Conservation (phyloP, 1,140 invertebrate species). For the Caenorhabditis inopinata region DNA sequence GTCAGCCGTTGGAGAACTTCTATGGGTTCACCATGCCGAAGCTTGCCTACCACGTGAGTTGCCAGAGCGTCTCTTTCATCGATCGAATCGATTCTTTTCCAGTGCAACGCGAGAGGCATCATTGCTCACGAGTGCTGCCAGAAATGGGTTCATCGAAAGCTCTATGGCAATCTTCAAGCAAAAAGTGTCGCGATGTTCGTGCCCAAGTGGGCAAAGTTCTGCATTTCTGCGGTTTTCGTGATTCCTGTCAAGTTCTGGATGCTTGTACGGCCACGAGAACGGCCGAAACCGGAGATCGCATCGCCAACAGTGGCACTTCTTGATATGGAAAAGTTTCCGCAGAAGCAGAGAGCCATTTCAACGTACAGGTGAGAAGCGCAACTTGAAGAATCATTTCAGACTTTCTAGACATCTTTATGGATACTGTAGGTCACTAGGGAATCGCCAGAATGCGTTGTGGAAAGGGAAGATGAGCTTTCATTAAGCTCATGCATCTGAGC, state of each 20-base stretch:
- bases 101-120: conserved; percentile 51
- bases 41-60: conserved; percentile 56
- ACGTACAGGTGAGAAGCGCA: conserved; percentile 40
- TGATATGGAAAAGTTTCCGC: conserved; percentile 44
- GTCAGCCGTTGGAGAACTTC: conserved; percentile 49
- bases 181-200: conserved; percentile 34
- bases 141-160: conserved; percentile 57
- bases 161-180: conserved; percentile 57
- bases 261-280: conserved; percentile 26
- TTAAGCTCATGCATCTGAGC: no score
- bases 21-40: conserved; percentile 53
- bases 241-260: conserved; percentile 46
- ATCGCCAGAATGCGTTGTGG: no score
- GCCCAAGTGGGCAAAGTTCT: conserved; percentile 58
- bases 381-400: no score
- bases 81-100: not conserved
- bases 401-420: no score
- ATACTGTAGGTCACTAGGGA: no score
- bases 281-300: not conserved
- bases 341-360: conserved; percentile 32
- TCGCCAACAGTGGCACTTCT: conserved; percentile 54
- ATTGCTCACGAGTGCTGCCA: conserved; percentile 63
- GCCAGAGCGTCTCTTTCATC: not conserved
- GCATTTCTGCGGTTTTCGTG: conserved; percentile 40
- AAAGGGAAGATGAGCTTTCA: no score